phyloP scores from a whole-genome alignment of 2,113 vertebrate species.

The Callocephalon fimbriatum region DNA sequence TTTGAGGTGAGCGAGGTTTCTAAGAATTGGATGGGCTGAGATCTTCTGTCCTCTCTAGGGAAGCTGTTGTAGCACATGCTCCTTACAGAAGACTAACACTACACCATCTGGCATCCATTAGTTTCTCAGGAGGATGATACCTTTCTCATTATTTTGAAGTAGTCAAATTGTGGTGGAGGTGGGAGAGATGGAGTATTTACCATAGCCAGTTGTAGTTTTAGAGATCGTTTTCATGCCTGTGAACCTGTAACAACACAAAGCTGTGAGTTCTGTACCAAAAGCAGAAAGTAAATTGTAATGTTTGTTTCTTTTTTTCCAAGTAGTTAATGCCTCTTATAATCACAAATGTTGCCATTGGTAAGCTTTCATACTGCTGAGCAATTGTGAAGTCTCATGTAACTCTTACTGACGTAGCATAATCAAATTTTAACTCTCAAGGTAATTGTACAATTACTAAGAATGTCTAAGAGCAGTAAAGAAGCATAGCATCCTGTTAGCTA shows the following conservation, averaged over 20 bases:
- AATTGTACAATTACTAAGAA: slow-evolving; percentile 8
- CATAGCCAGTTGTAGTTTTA: background rate
- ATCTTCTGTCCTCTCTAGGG: background rate
- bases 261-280: background rate
- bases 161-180: background rate
- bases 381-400: background rate
- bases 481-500: background rate
- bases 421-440: slow-evolving; percentile 9
- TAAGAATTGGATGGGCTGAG: background rate
- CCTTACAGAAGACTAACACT: background rate
- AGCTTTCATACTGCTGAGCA: background rate
- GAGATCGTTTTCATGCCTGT: background rate
- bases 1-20: background rate
- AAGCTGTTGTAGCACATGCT: background rate
- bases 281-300: background rate
- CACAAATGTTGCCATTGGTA: background rate
- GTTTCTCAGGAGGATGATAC: background rate
- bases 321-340: background rate
- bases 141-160: background rate
- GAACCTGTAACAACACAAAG: background rate
- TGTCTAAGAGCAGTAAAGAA: background rate
- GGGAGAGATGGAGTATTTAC: background rate
- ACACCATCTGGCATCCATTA: background rate
- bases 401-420: background rate
- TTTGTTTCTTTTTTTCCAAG: background rate